Conservation (phyloP, 1,140 invertebrate species). For the Pygmarrhopalites habei region DNA sequence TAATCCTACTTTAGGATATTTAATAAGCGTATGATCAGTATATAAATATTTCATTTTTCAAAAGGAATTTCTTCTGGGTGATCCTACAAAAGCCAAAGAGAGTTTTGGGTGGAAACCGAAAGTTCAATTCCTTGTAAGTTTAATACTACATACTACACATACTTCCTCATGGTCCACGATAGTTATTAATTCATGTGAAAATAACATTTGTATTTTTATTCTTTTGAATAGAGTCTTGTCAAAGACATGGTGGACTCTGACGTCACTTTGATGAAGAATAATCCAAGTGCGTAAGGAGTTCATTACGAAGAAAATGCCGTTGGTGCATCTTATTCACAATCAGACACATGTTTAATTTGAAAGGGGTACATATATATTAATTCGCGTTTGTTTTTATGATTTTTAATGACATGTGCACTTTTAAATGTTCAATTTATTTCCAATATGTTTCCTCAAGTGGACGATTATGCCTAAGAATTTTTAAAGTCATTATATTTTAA, state of each 20-base stretch:
- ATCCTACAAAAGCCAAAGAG: conserved; percentile 78
- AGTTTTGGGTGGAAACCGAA: conserved; percentile 82
- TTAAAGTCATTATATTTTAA: too few relatives aligned
- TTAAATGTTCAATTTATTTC: too few relatives aligned
- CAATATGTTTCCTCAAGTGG: too few relatives aligned
- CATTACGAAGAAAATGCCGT: too few relatives aligned
- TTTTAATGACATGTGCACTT: too few relatives aligned
- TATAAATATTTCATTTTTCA: conserved; percentile 38
- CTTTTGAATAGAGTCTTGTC: conserved; percentile 62
- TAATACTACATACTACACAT: background rate
- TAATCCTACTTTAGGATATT: background rate
- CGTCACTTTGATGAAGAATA: conserved; percentile 81
- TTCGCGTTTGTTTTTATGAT: too few relatives aligned
- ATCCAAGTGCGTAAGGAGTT: conserved; percentile 79
- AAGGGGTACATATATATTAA: too few relatives aligned
- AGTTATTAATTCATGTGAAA: background rate
- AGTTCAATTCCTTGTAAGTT: conserved; percentile 66
- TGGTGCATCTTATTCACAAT: too few relatives aligned
- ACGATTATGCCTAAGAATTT: too few relatives aligned
- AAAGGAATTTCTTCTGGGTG: conserved; percentile 80
- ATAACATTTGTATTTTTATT: conserved; percentile 1
- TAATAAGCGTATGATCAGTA: background rate
- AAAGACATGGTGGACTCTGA: conserved; percentile 95
- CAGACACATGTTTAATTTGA: too few relatives aligned
- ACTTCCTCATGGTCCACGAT: background rate